phyloP scores from a whole-genome alignment of 2,888 invertebrate genomes.

The Hirtodrosophila cameraria region DNA sequence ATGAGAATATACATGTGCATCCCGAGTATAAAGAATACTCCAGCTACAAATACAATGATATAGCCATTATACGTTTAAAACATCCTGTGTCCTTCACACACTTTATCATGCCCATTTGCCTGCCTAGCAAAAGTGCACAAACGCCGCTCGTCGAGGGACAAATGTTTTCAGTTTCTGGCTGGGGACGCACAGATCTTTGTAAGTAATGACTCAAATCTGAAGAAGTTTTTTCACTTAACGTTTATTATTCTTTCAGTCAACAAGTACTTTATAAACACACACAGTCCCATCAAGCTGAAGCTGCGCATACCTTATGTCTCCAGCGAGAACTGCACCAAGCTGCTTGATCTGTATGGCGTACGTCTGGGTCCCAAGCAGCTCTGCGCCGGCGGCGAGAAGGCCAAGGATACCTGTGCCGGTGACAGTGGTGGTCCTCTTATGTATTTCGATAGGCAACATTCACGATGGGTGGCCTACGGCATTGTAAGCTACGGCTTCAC shows the following conservation, averaged over 20 bases:
- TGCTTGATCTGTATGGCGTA: conserved; percentile 85
- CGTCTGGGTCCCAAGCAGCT: conserved; percentile 86
- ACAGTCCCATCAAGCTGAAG: conserved; percentile 87
- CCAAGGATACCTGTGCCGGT: conserved; percentile 90
- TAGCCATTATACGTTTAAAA: conserved; percentile 85
- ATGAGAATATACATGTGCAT: conserved; percentile 88
- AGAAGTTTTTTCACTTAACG: background rate
- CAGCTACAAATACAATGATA: conserved; percentile 86
- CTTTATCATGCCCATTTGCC: conserved; percentile 87
- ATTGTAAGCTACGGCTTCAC: conserved; percentile 89
- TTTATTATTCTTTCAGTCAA: conserved; percentile 71
- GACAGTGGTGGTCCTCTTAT: conserved; percentile 90
- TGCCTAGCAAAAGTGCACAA: conserved; percentile 81
- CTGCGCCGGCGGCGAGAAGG: conserved; percentile 89
- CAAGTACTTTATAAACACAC: conserved; percentile 81
- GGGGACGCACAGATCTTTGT: conserved; percentile 87
- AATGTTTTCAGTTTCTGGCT: conserved; percentile 86
- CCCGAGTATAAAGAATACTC: conserved; percentile 86
- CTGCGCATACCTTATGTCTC: conserved; percentile 86
- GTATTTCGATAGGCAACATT: conserved; percentile 84
- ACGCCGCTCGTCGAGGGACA: conserved; percentile 83
- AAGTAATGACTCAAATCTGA: conserved; percentile 24
- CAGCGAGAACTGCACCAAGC: conserved; percentile 85
- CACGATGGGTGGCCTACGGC: conserved; percentile 86
- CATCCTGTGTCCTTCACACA: conserved; percentile 84